phyloP scores from a whole-genome alignment of 2,113 vertebrate genomes.

The Neoarius graeffei region DNA sequence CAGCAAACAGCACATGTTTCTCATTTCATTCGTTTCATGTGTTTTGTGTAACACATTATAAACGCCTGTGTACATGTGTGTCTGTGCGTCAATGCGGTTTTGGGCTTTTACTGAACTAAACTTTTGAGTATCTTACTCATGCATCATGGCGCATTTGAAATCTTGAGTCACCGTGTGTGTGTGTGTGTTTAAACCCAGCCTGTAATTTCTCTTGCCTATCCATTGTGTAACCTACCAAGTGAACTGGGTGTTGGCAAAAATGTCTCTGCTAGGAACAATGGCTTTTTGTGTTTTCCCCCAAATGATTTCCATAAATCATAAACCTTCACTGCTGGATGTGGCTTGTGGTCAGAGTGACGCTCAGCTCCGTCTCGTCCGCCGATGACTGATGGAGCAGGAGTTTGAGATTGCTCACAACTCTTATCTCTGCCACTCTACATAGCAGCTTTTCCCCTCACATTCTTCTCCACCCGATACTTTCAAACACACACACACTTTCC shows the following conservation, averaged over 20 bases:
- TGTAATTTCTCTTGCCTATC: not conserved
- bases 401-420: not conserved
- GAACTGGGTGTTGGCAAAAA: constrained; percentile 24
- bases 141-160: not conserved
- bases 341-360: not conserved
- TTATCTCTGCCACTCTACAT: not conserved
- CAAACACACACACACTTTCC: constrained; percentile 1
- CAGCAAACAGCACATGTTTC: not conserved
- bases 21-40: not conserved
- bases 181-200: constrained; percentile 23
- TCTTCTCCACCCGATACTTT: not conserved
- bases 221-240: constrained; percentile 16
- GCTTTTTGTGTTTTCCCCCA: constrained; percentile 11
- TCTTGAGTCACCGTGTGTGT: not conserved
- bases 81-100: constrained; percentile 67
- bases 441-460: not conserved
- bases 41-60: not conserved
- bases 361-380: not conserved
- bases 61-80: constrained; percentile 29
- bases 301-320: constrained; percentile 4
- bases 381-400: not conserved
- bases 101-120: not conserved
- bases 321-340: not conserved
- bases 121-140: not conserved
- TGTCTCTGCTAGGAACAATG: not conserved